Conservation (phyloP, 2,888 invertebrate genomes). For the Strigamia maritima region DNA sequence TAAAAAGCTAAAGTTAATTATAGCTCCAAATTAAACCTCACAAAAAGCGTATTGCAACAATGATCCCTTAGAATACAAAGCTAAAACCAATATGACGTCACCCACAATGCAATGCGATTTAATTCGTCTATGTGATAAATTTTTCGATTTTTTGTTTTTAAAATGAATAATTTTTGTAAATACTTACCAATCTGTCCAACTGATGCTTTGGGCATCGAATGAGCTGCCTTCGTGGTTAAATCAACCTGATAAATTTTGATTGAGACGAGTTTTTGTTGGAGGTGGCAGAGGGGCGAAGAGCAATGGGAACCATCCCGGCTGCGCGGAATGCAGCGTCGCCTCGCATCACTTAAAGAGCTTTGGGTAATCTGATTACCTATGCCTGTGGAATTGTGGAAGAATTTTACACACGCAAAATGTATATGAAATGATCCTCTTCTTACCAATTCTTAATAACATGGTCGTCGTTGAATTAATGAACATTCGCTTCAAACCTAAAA, state of each 20-base stretch:
- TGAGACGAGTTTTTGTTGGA: not conserved
- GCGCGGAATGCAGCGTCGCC: not conserved
- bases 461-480: not conserved
- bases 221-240: not conserved
- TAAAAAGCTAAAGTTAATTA: no score
- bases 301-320: slow-evolving; percentile 2
- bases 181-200: not conserved
- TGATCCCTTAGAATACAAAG: no score
- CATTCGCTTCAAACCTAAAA: not conserved
- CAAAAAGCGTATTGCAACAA: no score
- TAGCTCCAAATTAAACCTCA: no score
- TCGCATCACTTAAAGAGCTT: slow-evolving; percentile 23
- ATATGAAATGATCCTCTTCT: not conserved
- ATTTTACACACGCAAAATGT: not conserved
- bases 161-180: no score
- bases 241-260: not conserved
- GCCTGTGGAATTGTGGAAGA: slow-evolving; percentile 1
- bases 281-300: not conserved
- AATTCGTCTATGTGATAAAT: no score
- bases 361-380: slow-evolving; percentile 20
- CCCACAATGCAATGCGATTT: no score
- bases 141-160: not conserved
- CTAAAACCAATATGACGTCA: no score
- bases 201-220: not conserved
- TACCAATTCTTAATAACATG: not conserved